Evolutionary conservation across 2,888 invertebrate species (phyloP).

Genomic region (Adineta ricciae): DNA sequence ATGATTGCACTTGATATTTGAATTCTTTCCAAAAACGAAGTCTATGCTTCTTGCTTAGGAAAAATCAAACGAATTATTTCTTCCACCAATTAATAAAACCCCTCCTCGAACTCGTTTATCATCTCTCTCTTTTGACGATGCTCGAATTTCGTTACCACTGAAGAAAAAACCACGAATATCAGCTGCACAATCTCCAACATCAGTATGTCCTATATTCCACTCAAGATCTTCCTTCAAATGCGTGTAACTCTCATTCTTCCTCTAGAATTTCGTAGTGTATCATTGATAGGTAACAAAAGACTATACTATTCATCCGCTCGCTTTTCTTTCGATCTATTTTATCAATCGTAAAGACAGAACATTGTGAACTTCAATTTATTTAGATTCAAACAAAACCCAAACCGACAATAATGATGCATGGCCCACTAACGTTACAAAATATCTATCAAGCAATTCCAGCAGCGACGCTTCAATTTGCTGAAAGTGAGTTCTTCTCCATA

Average conservation of each 20-base stretch:
- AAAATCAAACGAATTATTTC: not conserved
- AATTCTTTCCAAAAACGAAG: no score
- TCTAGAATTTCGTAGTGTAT: no score
- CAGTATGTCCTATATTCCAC: no score
- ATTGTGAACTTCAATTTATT: not conserved
- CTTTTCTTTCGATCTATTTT: not conserved
- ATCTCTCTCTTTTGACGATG: not conserved
- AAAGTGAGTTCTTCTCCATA: not conserved
- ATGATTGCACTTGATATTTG: not conserved
- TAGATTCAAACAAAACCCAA: not conserved
- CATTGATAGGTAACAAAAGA: not conserved
- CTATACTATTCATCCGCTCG: not conserved
- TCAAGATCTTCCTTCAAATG: no score
- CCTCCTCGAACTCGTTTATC: not conserved
- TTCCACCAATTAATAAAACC: not conserved
- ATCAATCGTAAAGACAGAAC: no score
- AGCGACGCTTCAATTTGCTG: not conserved
- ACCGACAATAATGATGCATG: not conserved
- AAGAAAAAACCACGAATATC: not conserved
- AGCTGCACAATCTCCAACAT: not conserved
- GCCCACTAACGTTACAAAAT: constrained; percentile 6
- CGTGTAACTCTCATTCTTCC: no score
- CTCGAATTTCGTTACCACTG: not conserved
- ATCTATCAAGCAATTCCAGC: constrained; percentile 15
- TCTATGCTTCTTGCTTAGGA: not conserved